Percentiles rank a stretch among this genome's conserved stretches.
Evolutionary conservation across 2,888 invertebrate genomes (phyloP).

Genomic region (Eupelmus urozonus): DNA sequence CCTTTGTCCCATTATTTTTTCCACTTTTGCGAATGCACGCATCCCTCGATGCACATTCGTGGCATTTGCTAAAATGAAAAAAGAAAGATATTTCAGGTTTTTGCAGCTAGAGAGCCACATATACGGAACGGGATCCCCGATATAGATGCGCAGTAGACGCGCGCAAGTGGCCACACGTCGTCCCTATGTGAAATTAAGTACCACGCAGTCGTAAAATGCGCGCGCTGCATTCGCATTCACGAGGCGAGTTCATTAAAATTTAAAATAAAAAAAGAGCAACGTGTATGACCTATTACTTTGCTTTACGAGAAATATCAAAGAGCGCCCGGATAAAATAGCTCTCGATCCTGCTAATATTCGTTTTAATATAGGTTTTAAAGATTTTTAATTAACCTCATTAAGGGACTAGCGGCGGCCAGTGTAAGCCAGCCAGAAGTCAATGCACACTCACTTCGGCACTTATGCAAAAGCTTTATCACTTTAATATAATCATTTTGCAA

Average conservation of each 20-base stretch:
- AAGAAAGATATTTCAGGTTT: background rate
- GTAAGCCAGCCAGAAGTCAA: background rate
- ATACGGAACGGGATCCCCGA: background rate
- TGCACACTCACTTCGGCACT: background rate
- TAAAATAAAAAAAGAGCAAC: background rate
- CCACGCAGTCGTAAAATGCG: background rate
- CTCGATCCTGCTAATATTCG: background rate
- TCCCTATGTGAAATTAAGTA: conserved; percentile 5
- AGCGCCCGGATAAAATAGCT: background rate
- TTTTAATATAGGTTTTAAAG: conserved; percentile 19
- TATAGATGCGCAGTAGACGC: background rate
- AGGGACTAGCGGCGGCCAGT: background rate
- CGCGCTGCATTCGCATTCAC: background rate
- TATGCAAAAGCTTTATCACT: background rate
- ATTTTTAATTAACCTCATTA: conserved; percentile 10
- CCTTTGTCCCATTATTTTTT: too few species aligned
- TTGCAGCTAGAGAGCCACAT: background rate
- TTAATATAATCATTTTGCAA: background rate
- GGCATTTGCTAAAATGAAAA: background rate
- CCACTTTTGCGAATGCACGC: too few species aligned
- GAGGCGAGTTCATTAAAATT: background rate
- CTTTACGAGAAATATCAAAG: background rate
- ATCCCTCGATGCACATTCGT: too few species aligned
- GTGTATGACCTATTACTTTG: background rate
- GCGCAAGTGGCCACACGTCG: background rate